Evolutionary conservation across 2,888 invertebrate species (phyloP), one percentile per base, ranked within the genome.

Genomic region (Netelia melanura): DNA sequence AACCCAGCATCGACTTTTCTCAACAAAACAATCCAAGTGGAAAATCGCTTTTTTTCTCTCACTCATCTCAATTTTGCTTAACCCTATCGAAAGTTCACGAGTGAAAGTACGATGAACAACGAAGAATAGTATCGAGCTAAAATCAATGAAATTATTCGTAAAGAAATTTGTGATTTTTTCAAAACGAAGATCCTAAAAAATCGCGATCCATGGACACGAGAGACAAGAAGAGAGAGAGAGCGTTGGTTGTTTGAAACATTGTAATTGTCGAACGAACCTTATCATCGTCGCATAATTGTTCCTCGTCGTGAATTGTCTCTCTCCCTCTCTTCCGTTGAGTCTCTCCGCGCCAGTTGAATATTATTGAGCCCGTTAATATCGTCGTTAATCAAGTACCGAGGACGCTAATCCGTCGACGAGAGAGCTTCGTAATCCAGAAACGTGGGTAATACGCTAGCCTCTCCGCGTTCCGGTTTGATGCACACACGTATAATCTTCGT

Each of bases 381-480:
- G 62, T 76, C 85, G 82, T 85, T 85, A 82, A 82, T 85, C 85
- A 85, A 85, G 82, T 76, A n/a, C 62, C 76, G 79, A 82, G 79
- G 68, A 85, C 85, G 82, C 82, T 85, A 82, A 85, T 82, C 82
- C 82, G 79, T 82, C 72, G 76, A 68, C 79, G 67, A 67, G 61
- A 67, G 61, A 74, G 78, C 30, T 72, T 71, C 76, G 79, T 71
- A 82, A 85, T 85, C 72, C 82, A 76, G 72, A 82, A 85, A 82
- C 85, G 75, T 75, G 52, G 65, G 78, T 79, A 75, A 67, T 67
- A 80, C 61, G 65, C 58, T 85, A 52, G 75, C 17, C 67, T 78
- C 78, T 74, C 65, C 65, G 75, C 64, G 78, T 75, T 85, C 68
- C 81, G 62, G 62, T 72, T 78, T 72, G 79, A 70, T 70, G 44